Base-by-base conservation (phyloP, 2,113 vertebrate genomes). In the Tympanuchus pallidicinctus region DNA sequence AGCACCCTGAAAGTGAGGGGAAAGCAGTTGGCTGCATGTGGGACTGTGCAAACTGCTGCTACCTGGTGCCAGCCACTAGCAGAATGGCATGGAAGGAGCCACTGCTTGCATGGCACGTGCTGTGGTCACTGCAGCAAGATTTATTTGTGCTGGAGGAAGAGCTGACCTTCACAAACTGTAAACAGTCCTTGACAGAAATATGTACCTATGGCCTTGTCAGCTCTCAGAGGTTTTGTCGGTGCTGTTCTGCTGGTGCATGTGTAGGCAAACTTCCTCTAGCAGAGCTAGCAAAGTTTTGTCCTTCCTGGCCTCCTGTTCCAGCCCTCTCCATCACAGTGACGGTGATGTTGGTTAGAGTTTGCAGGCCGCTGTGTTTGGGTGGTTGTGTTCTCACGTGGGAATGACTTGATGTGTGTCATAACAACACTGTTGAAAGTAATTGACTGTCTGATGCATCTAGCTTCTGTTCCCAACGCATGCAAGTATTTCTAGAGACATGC, bases 101-200 rank as follows among this genome's bases (percentile, higher is more conserved):
- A 13, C 43, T 38, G 89, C 38, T 54, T 54, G 65, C 24, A 25
- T 89, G 85, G 79, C 77, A 28, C 50, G 3, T 52, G 65, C 73
- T 86, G 52, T 57, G 71, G 85, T 80, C 12, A 6, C 11, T 66
- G 65, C 34, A 94, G 57, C 60, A 48, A 28, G 85, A 91, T 90
- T 94, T 94, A 86, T 95, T 89, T 91, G 83, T n/a, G 61, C 69
- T 57, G 30, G 90, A 83, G 91, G 90, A 95, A 93, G 75, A 89
- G 72, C 75, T 74, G 92, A 64, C 95, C 92, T 94, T 93, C 92
- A 71, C 56, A 79, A 92, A 79, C 19, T 88, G 92, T 89, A 92
- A 92, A 86, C 78, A 88, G 88, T 75, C 92, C 92, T 94, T 93
- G 91, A 87, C 71, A 91, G 94, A 59, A 89, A 61, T 72, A 27